These are phyloP conservation scores for Medauroidea extradentata DNA, from an alignment of 1,140 invertebrate species.

Conservation along the genomic window DNA sequence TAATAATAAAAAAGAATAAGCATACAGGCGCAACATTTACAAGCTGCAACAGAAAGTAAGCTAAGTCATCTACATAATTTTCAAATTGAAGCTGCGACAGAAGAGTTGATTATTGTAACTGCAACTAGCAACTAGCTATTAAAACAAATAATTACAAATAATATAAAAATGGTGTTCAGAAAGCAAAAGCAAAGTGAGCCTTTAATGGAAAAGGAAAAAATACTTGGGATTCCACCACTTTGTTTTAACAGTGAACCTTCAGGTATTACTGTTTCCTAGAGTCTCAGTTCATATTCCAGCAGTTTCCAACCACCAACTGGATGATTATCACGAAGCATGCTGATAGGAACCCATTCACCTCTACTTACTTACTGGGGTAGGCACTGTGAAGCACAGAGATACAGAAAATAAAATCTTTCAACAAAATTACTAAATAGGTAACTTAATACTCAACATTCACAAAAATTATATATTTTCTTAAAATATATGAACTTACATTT, in stretches of 20 bases:
- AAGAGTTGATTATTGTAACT: too few relatives aligned
- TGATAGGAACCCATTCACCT: not conserved
- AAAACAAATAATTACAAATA: constrained; percentile 40
- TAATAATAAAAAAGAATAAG: constrained; percentile 27
- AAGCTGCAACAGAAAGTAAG: constrained; percentile 33
- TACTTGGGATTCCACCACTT: not conserved
- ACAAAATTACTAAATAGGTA: not conserved
- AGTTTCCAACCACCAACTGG: not conserved
- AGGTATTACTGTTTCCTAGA: not conserved
- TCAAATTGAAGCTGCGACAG: too few relatives aligned
- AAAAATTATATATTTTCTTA: too few relatives aligned
- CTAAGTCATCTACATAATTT: too few relatives aligned
- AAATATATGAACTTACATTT: too few relatives aligned
- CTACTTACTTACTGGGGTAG: constrained; percentile 2
- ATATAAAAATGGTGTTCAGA: constrained; percentile 27
- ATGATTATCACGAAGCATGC: not conserved
- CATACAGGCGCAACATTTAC: too few relatives aligned
- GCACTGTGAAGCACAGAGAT: not conserved
- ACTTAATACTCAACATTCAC: too few relatives aligned
- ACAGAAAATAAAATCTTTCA: not conserved
- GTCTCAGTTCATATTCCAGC: not conserved
- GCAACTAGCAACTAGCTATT: too few relatives aligned
- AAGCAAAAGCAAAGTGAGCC: constrained; percentile 10
- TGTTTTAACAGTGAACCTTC: not conserved
- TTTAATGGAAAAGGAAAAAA: not conserved